phyloP scores from a whole-genome alignment of 2,113 vertebrate species.

The Mormoops blainvillei region DNA sequence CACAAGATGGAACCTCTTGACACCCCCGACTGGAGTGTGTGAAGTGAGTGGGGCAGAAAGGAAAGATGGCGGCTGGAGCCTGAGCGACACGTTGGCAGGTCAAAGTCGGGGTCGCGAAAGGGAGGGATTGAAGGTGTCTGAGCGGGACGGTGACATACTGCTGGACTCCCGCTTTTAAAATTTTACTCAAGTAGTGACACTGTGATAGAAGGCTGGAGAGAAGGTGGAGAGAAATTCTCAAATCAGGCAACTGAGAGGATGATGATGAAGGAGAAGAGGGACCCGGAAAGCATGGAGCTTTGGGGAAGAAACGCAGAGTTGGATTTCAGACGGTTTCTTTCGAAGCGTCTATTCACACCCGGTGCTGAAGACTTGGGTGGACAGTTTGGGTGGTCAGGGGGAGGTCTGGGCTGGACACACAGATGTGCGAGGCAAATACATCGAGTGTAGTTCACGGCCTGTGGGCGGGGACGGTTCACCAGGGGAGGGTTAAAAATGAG shows the following conservation, averaged over 20 bases:
- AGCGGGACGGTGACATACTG: not conserved
- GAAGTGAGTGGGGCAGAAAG: not conserved
- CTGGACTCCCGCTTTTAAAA: not conserved
- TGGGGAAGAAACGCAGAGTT: too few species aligned
- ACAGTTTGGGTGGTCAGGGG: not conserved
- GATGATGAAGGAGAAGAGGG: not conserved
- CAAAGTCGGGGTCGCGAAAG: not conserved
- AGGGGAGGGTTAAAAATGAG: not conserved
- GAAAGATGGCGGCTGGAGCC: fast-evolving
- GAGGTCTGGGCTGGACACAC: not conserved
- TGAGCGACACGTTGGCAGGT: fast-evolving
- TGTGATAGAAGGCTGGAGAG: too few species aligned
- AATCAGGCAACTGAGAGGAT: not conserved
- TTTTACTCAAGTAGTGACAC: not conserved
- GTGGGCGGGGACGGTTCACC: not conserved
- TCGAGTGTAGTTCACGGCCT: not conserved
- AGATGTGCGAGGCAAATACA: not conserved
- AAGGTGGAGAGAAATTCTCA: not conserved
- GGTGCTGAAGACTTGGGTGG: too few species aligned
- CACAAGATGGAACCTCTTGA: fast-evolving
- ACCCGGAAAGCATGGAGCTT: not conserved
- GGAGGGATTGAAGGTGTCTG: not conserved
- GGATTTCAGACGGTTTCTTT: not conserved
- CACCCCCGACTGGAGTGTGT: fast-evolving
- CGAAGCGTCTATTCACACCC: fast-evolving